Evolutionary conservation across 1,140 invertebrate species (phyloP), one percentile per base, ranked within the genome.

Genomic region (Venturia canescens): DNA sequence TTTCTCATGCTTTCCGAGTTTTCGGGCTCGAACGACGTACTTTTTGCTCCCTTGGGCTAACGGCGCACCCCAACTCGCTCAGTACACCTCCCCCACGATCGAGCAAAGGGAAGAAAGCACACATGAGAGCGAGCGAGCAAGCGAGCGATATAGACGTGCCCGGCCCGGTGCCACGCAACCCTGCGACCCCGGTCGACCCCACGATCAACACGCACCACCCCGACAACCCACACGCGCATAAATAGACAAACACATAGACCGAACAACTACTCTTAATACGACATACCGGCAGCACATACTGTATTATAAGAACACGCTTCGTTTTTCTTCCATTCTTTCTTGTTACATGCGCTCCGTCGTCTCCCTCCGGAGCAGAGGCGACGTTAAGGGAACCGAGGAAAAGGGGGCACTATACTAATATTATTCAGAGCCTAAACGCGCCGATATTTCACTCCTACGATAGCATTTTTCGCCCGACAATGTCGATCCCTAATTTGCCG

Each of bases 21-120:
- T 80, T 80, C 67, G 31, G 79, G 79, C 53, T 31, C 21, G 74
- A 76, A 80, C 77, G 57, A 80, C 79, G 79, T 77, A 63, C 60
- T 69, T 50, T 79, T 60, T 26, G 23, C 69, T 48, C 67, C 78
- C 78, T 72, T 50, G 69, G 69, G 69, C 34, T 80, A 75, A n/a
- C 7, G 18, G 16, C 23, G 18, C 71, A 53, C 79, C 31, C 34
- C 60, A 66, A n/a, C 16, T 77, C 63, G 4, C 50, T 26, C 50
- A 44, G 44, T 29, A 50, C 50, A 74, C 23, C 44, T 50, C 71
- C 71, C 71, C 67, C 67, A 69, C 67, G 29, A 34, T 69, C 29
- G 67, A 53, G 50, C n/a, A 21, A 18, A 21, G 50, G 16, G 50
- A 53, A n/a, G 50, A 23, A 63, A 63, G 60, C n/a, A 6, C n/a